These are phyloP conservation scores for Byasa hedistus DNA, from an alignment of 2,888 invertebrate genomes.

Conservation along the genomic window DNA sequence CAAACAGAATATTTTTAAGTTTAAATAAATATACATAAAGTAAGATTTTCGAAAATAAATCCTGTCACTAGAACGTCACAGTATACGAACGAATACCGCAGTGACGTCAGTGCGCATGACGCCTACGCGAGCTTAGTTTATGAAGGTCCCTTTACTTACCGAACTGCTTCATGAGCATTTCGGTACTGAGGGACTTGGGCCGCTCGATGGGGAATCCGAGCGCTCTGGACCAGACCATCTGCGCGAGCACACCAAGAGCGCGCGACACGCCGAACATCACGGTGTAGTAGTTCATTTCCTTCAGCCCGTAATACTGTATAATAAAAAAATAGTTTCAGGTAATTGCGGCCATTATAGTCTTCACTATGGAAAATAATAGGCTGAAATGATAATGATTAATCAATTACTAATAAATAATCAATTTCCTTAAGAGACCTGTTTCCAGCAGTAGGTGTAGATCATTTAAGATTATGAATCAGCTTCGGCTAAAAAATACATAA, in stretches of 20 bases:
- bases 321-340: not conserved
- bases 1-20: too few species aligned
- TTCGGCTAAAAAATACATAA: too few species aligned
- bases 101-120: not conserved
- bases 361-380: not conserved
- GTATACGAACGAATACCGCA: not conserved
- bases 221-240: constrained; percentile 92
- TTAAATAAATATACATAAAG: not conserved
- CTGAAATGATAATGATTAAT: too few species aligned
- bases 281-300: constrained; percentile 96
- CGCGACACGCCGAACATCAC: constrained; percentile 95
- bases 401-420: too few species aligned
- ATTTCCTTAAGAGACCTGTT: too few species aligned
- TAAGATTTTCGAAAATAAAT: not conserved
- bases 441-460: too few species aligned
- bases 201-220: constrained; percentile 92
- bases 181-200: constrained; percentile 91
- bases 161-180: constrained; percentile 72
- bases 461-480: too few species aligned
- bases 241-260: constrained; percentile 90
- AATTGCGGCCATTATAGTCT: not conserved
- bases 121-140: not conserved
- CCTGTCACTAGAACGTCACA: not conserved
- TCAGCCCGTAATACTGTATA: constrained; percentile 90
- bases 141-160: constrained; percentile 58